These are phyloP conservation scores for Conus canariensis DNA, from an alignment of 2,888 invertebrate genomes.

Conservation along the genomic window DNA sequence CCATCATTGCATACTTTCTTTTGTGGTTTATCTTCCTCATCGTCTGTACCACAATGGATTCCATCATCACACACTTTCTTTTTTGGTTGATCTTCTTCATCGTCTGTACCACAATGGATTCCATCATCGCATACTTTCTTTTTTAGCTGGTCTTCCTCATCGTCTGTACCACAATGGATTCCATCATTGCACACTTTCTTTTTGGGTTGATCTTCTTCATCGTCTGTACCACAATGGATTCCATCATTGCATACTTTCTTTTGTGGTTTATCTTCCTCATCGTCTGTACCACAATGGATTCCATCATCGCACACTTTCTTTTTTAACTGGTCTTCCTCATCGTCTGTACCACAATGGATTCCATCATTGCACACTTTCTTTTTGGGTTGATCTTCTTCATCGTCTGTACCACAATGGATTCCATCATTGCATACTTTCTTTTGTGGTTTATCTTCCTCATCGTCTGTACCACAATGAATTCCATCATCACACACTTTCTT, in stretches of 20 bases:
- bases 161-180: slow-evolving; percentile 56
- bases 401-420: slow-evolving; percentile 51
- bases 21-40: slow-evolving; percentile 41
- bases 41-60: slow-evolving; percentile 58
- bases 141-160: slow-evolving; percentile 41
- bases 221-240: slow-evolving; percentile 59
- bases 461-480: slow-evolving; percentile 52
- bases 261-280: slow-evolving; percentile 49
- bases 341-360: slow-evolving; percentile 56
- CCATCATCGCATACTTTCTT: slow-evolving; percentile 50
- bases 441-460: slow-evolving; percentile 43
- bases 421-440: slow-evolving; percentile 51
- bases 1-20: slow-evolving; percentile 51
- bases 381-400: slow-evolving; percentile 32
- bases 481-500: slow-evolving; percentile 50
- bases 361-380: slow-evolving; percentile 53
- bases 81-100: slow-evolving; percentile 44
- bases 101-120: slow-evolving; percentile 54
- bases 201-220: slow-evolving; percentile 47
- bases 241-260: slow-evolving; percentile 54
- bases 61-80: slow-evolving; percentile 56
- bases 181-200: slow-evolving; percentile 51
- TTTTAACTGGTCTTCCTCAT: slow-evolving; percentile 42
- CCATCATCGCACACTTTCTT: slow-evolving; percentile 56
- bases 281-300: slow-evolving; percentile 60